Evolutionary conservation across 2,888 invertebrate genomes (phyloP).

Genomic region (Lasioglossum malachurum): DNA sequence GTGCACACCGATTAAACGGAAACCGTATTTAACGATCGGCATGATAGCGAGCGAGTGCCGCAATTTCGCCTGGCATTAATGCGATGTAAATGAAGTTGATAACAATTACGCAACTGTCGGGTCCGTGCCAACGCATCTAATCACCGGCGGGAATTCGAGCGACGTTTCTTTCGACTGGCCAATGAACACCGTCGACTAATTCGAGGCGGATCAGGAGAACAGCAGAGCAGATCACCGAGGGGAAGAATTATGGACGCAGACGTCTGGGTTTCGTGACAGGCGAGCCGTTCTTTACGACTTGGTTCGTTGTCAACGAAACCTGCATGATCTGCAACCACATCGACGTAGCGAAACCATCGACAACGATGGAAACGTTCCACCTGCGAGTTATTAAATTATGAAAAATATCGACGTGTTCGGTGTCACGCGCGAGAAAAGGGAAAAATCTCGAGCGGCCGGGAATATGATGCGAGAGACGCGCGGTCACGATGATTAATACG

Average conservation of each 20-base stretch:
- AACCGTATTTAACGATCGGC: conserved; percentile 66
- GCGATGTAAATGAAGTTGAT: conserved; percentile 69
- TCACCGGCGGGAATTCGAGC: not conserved
- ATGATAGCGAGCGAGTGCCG: conserved; percentile 56
- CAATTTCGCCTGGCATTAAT: conserved; percentile 63
- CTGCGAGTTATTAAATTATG: not conserved
- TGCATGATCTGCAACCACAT: conserved; percentile 90
- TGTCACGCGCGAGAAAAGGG: not conserved
- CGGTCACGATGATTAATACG: conserved; percentile 47
- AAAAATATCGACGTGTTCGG: not conserved
- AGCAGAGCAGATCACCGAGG: not conserved
- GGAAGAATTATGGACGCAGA: conserved; percentile 77
- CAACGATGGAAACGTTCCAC: not conserved
- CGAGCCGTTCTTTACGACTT: conserved; percentile 89
- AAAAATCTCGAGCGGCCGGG: conserved; percentile 22
- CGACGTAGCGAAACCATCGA: conserved; percentile 64
- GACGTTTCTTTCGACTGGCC: not conserved
- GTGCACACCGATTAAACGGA: conserved; percentile 68
- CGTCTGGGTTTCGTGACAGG: conserved; percentile 94
- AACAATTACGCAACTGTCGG: conserved; percentile 59
- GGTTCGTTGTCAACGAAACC: conserved; percentile 99
- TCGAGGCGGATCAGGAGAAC: not conserved
- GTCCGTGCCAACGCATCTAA: conserved; percentile 8
- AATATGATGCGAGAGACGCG: conserved; percentile 36
- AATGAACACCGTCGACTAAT: not conserved